Evolutionary conservation across 2,113 vertebrate species (phyloP), one percentile per base, ranked within the genome.

Genomic region (Mixornis gularis): DNA sequence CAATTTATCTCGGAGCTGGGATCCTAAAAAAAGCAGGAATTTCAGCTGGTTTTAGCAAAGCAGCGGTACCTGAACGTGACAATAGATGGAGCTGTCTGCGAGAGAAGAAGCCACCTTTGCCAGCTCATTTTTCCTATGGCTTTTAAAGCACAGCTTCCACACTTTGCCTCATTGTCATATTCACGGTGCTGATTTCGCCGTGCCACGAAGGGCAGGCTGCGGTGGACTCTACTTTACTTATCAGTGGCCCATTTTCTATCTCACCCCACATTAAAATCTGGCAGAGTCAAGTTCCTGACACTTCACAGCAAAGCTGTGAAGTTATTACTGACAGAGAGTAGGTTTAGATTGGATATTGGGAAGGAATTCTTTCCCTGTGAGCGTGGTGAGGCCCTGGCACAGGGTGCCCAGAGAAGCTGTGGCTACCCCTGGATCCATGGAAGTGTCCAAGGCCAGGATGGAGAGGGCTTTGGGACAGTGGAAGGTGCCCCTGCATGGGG

Each of bases 51-150:
- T 76, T 80, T 7, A 32, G 16, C 44, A 52, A 51, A 69, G 40
- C 49, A 56, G 80, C 17, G 13, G 51, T 95, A 78, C 90, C 55
- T 49, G 38, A 60, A 59, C 44, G 55, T 38, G 90, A 92, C 94
- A 96, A 93, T 80, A 95, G 95, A 70, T 96, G 91, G 91, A 73
- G 96, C 87, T 97, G 51, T 92, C 74, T 80, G 90, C 94, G 94
- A 95, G 88, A 94, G 84, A 92, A 93, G 91, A 3, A 59, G 55
- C 56, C 24, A 21, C 40, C 36, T 78, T 32, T 27, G 10, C 34
- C 49, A 44, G 48, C 32, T 55, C 5, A 1, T 51, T 80, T 88
- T 65, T 56, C 29, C 43, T 3, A 0, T 30, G 8, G 55, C 58
- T 71, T 46, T 74, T 24, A 53, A 29, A 83, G 27, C 17, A 2